Evolutionary conservation across 2,888 invertebrate genomes (phyloP), one percentile per base, ranked within the genome.

Genomic region (Monopis laevigella): DNA sequence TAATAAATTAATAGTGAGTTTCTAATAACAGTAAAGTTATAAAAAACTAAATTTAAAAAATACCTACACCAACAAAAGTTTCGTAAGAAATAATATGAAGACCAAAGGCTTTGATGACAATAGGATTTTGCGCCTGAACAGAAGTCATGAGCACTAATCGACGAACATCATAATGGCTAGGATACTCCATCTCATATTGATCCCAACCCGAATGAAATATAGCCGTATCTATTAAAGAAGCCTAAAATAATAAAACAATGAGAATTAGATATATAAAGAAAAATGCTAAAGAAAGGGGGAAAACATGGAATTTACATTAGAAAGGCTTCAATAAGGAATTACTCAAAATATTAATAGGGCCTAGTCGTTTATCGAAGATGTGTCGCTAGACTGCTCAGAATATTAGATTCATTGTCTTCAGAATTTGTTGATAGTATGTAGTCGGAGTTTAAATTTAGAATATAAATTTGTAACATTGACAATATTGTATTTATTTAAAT

Each of bases 191-290:
- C 32, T n/a, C 11, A 5, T 40, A 28, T 8, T 32, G 14, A 10
- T 32, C 14, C 43, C 43, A 43, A n/a, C 43, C 43, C 35, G 40
- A 40, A 17, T 43, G 35, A 18, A 40, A 40, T 35, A 43, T 43
- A 7, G 43, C 34, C 1, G 30, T 30, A 2, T 30, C 3, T 5
- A 43, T 43, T 18, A 29, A 12, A 10, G 40, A 35, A n/a, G 43
- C 43, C 43, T 43, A 28, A 8, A 16, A 29, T 7, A 12, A 28
- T 6, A 28, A 11, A 10, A 28, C n/a, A 10, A 11, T 10, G n/a
- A 28, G 28, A 12, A 28, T 28, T 10, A 6, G 11, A 27, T 11
- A n/a, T n/a, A n/a, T n/a, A n/a, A n/a, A n/a, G n/a, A n/a, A n/a
- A n/a, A n/a, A n/a, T n/a, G n/a, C n/a, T n/a, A n/a, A n/a, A n/a